These are phyloP conservation scores for Leptocoma aspasia DNA, from an alignment of 2,113 vertebrate genomes.

Conservation along the genomic window DNA sequence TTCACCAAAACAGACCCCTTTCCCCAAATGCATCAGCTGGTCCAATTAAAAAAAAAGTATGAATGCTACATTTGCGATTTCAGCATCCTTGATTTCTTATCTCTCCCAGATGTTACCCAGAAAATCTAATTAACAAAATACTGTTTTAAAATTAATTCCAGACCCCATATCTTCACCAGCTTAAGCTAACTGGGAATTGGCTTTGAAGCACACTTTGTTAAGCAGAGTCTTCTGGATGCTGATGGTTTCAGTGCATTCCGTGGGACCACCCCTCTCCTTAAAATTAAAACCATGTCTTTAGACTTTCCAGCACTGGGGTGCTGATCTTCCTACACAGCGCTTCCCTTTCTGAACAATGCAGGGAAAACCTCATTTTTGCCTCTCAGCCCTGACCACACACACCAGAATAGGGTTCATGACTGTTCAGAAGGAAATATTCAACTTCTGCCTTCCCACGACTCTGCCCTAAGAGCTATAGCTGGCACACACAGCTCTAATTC, in stretches of 20 bases:
- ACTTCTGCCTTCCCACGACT: neutral
- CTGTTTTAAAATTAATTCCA: neutral
- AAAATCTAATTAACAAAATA: neutral
- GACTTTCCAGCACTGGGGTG: neutral
- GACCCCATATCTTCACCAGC: neutral
- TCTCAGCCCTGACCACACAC: neutral
- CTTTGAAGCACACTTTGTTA: neutral
- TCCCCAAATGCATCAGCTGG: neutral
- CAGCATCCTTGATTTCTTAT: neutral
- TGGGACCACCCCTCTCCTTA: neutral
- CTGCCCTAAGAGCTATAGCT: neutral
- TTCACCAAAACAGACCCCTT: neutral
- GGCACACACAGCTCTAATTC: neutral
- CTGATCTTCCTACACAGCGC: neutral
- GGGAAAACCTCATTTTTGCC: neutral
- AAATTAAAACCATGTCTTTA: neutral
- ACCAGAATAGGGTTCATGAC: neutral
- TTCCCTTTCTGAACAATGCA: neutral
- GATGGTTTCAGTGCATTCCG: rapidly evolving
- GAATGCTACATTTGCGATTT: neutral
- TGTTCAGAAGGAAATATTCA: neutral
- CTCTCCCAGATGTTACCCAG: neutral
- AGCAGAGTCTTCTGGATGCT: neutral
- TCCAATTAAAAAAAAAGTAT: neutral
- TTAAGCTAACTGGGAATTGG: neutral